phyloP scores from a whole-genome alignment of 2,797 vertebrate genomes.

The Betta splendens region DNA sequence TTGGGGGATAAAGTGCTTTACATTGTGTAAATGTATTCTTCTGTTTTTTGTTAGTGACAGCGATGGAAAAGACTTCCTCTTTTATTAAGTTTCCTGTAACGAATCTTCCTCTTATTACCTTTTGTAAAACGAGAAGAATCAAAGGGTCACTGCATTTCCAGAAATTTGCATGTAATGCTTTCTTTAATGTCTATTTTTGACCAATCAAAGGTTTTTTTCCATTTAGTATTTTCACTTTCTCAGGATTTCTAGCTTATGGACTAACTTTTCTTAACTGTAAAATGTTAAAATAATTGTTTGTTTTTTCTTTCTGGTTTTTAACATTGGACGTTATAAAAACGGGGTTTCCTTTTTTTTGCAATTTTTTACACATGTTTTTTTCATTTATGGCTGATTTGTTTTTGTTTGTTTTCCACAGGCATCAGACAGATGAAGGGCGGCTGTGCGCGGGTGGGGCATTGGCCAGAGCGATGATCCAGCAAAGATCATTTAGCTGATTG shows the following conservation, averaged over 20 bases:
- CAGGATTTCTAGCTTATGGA: slow-evolving; percentile 94
- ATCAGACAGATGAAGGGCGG: slow-evolving; percentile 69
- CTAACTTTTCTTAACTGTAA: slow-evolving; percentile 83
- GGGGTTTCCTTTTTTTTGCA: slow-evolving; percentile 62
- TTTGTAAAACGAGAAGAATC: slow-evolving; percentile 72
- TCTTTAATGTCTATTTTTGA: slow-evolving; percentile 76
- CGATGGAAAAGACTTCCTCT: slow-evolving; percentile 77
- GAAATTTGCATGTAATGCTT: slow-evolving; percentile 83
- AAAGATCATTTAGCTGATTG: slow-evolving; percentile 72
- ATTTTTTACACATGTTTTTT: slow-evolving; percentile 1
- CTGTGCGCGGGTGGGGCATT: slow-evolving; percentile 46
- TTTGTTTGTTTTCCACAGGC: slow-evolving; percentile 86
- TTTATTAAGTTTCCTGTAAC: slow-evolving; percentile 82
- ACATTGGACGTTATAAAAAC: slow-evolving; percentile 82
- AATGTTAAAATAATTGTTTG: slow-evolving; percentile 86
- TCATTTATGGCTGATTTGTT: slow-evolving; percentile 72
- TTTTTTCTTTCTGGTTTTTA: slow-evolving; percentile 58
- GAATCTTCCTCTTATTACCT: slow-evolving; percentile 78
- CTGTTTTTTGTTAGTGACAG: slow-evolving; percentile 84
- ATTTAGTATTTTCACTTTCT: slow-evolving; percentile 77
- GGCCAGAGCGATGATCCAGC: slow-evolving; percentile 80
- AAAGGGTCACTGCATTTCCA: slow-evolving; percentile 67
- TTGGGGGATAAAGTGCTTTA: slow-evolving; percentile 82
- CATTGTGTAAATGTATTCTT: slow-evolving; percentile 80
- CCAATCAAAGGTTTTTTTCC: slow-evolving; percentile 70